Conservation (phyloP, 2,888 invertebrate species). For the Watsonalla cultraria region DNA sequence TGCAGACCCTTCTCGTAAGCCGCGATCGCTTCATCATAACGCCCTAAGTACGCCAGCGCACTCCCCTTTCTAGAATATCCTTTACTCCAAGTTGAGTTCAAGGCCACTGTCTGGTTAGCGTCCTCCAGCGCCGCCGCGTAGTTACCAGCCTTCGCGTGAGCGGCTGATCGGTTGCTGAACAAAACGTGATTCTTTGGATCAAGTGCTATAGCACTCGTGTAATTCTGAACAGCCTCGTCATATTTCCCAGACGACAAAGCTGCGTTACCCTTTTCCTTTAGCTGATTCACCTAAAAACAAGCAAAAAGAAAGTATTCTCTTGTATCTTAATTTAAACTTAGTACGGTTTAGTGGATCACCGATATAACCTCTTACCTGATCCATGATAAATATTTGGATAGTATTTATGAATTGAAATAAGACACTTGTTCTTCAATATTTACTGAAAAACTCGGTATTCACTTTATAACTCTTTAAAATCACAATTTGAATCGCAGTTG, state of each 20-base stretch:
- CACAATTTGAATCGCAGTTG: slow-evolving; percentile 14
- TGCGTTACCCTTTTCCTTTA: slow-evolving; percentile 93
- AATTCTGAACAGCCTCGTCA: slow-evolving; percentile 87
- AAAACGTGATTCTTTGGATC: slow-evolving; percentile 92
- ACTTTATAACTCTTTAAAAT: background rate
- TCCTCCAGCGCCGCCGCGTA: slow-evolving; percentile 88
- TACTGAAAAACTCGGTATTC: background rate
- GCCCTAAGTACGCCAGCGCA: slow-evolving; percentile 87
- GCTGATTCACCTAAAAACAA: slow-evolving; percentile 83
- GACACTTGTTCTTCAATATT: slow-evolving; percentile 15
- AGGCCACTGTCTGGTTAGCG: slow-evolving; percentile 88
- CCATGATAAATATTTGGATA: slow-evolving; percentile 45
- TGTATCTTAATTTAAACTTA: slow-evolving; percentile 23
- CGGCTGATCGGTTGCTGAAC: slow-evolving; percentile 95
- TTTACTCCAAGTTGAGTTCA: slow-evolving; percentile 93
- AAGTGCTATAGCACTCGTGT: slow-evolving; percentile 88
- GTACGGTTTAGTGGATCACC: slow-evolving; percentile 23
- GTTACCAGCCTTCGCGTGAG: slow-evolving; percentile 88
- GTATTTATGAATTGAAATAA: slow-evolving; percentile 16
- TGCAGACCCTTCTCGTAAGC: slow-evolving; percentile 85
- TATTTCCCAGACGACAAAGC: slow-evolving; percentile 88
- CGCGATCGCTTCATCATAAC: slow-evolving; percentile 85
- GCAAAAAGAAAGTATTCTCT: slow-evolving; percentile 14
- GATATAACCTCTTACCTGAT: slow-evolving; percentile 71
- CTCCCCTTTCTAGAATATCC: slow-evolving; percentile 94